phyloP scores from a whole-genome alignment of 1,140 invertebrate species.

The Bombus pascuorum region DNA sequence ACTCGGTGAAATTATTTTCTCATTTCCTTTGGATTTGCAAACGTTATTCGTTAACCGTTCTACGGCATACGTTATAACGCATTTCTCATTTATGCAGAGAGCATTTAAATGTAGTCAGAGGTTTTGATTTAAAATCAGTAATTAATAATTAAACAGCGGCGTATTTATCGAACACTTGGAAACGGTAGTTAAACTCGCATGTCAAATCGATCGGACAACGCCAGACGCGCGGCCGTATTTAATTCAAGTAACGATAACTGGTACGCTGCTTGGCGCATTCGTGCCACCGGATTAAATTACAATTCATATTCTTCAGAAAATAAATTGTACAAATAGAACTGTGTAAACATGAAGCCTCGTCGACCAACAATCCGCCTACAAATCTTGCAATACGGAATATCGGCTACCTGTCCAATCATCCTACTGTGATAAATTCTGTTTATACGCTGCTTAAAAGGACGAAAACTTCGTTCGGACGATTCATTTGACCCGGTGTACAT shows the following conservation, averaged over 20 bases:
- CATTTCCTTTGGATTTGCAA: background rate
- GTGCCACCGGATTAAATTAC: conserved; percentile 17
- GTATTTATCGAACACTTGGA: conserved; percentile 10
- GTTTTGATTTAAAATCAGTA: background rate
- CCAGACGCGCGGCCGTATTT: background rate
- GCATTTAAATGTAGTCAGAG: background rate
- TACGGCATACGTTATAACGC: too few relatives aligned
- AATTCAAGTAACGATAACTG: conserved; percentile 4
- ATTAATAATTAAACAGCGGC: conserved; percentile 28
- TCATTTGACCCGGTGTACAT: background rate
- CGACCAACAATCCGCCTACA: background rate
- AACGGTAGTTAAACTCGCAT: background rate
- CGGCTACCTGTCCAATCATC: background rate
- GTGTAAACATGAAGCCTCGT: background rate
- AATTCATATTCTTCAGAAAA: conserved; percentile 7
- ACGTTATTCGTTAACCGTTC: background rate
- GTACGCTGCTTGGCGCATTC: background rate
- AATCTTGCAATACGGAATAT: background rate
- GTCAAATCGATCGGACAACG: background rate
- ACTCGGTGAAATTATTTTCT: background rate
- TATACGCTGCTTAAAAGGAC: background rate
- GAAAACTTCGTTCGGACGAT: background rate
- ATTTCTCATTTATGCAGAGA: background rate
- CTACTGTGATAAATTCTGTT: background rate
- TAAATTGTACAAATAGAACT: background rate